Evolutionary conservation across 92 coral and sea anemone genomes (phyloP), one percentile per base, ranked within the genome.

Genomic region (Ricordea florida): DNA sequence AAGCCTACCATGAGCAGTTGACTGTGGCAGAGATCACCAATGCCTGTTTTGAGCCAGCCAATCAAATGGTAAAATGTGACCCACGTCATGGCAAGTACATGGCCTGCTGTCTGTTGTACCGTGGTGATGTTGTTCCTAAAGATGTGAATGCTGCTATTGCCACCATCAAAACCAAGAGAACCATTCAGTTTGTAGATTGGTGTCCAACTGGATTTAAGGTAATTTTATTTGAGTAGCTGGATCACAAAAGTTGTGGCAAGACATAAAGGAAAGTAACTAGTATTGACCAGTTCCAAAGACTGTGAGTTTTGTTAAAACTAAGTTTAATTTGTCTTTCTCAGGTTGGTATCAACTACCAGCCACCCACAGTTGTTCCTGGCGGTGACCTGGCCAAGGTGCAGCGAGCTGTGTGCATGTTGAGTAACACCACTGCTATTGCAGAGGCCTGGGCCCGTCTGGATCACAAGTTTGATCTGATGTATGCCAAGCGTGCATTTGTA

Each of bases 341-440:
- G 74, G 74, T 67, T 9, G 74, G 74, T 29, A 67, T 67, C 23
- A 67, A 67, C 44, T 67, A 67, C 25, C 74, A 67, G 61, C 88
- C 90, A 18, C 96, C 96, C 79, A 89, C 96, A 22, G 89, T 64
- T 44, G 96, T 89, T 22, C 96, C 96, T 37, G 96, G 96, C 2
- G 96, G 91, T 56, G 96, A 89, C 78, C 43, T 82, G 77, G 97
- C 97, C 85, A 87, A 87, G 57, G 97, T 91, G 42, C 97, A 91
- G 66, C 97, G 97, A 52, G 97, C 97, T 38, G 97, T 91, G 48
- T 91, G 97, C 69, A 91, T 91, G 97, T 87, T 91, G 85, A 91
- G 97, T 76, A 91, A 91, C 88, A 91, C 97, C 88, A 89, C 94
- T 31, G 94, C 94, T 75, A 89, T 89, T 66, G 94, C 94, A 20